Evolutionary conservation across 2,113 vertebrate species (phyloP).

Genomic region (Numenius arquata): DNA sequence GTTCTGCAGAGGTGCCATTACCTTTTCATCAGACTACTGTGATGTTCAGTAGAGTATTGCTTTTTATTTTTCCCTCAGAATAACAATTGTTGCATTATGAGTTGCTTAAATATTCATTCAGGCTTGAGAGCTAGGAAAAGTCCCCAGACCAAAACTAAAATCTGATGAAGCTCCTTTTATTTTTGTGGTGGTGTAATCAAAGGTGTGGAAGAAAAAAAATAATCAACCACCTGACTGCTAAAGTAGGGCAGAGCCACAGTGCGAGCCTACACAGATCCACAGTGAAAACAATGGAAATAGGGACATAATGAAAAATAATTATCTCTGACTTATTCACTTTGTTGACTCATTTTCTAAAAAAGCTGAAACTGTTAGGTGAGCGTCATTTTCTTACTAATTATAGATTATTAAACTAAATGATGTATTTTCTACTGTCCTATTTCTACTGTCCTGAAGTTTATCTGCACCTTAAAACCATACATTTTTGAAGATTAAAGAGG

Average conservation of each 20-base stretch:
- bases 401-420: background rate
- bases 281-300: background rate
- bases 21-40: constrained; percentile 58
- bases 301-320: background rate
- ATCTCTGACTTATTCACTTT: background rate
- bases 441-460: background rate
- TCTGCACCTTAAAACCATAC: background rate
- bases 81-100: constrained; percentile 55
- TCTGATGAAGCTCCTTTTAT: constrained; percentile 41
- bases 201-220: background rate
- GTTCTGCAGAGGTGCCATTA: constrained; percentile 61
- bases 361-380: background rate
- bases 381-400: background rate
- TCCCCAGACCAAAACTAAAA: constrained; percentile 40
- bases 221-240: background rate
- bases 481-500: background rate
- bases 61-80: constrained; percentile 43
- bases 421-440: background rate
- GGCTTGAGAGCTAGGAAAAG: background rate
- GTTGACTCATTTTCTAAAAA: background rate
- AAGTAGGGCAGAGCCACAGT: background rate
- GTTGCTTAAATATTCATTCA: constrained; percentile 63
- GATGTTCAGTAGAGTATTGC: constrained; percentile 7
- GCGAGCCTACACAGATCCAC: background rate
- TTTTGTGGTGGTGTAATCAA: constrained; percentile 30